phyloP scores from a whole-genome alignment of 1,140 invertebrate species.

The Cydia splendana region DNA sequence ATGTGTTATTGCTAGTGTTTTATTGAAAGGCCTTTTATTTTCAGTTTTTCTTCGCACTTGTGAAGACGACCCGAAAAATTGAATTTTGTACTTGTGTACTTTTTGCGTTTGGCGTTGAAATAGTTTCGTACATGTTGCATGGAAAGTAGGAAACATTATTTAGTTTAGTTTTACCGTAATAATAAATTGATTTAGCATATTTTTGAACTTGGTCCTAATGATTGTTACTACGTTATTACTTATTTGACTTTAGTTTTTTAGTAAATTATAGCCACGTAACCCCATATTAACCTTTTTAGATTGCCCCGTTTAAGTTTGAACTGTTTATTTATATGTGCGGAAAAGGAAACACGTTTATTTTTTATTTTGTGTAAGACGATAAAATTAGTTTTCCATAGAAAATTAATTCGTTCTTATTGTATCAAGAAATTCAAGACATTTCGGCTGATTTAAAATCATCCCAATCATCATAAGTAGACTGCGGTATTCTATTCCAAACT shows the following conservation, averaged over 20 bases:
- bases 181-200: neutral
- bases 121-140: conserved; percentile 3
- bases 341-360: neutral
- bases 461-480: no score
- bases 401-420: no score
- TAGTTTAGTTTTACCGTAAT: neutral
- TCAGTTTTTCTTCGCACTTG: conserved; percentile 8
- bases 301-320: no score
- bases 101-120: conserved; percentile 16
- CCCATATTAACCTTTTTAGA: no score
- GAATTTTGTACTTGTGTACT: conserved; percentile 31
- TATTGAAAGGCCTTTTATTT: conserved; percentile 8
- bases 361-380: no score
- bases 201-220: neutral
- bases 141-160: neutral
- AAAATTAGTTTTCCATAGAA: no score
- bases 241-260: neutral
- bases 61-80: neutral
- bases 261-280: no score
- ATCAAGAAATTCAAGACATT: no score
- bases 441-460: no score
- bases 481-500: no score
- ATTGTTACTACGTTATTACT: neutral
- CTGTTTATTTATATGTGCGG: no score
- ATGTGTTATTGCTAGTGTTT: conserved; percentile 22